Evolutionary conservation across 2,113 vertebrate genomes (phyloP).

Genomic region (Pseudorectes ferrugineus): DNA sequence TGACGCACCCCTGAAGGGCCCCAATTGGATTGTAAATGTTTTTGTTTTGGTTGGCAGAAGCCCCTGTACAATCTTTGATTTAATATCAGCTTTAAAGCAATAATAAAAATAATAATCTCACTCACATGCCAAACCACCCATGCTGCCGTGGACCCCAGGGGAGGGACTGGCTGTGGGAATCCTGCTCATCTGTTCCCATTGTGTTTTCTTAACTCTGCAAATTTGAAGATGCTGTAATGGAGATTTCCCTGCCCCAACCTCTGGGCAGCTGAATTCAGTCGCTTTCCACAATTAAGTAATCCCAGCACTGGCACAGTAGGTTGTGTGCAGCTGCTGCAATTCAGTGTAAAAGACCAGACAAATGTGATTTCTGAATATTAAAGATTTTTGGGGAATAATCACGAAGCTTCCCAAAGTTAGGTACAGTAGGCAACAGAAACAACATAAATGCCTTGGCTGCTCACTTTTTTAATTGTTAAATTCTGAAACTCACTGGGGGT

Average conservation of each 20-base stretch:
- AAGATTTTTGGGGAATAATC: not conserved
- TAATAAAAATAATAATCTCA: slow-evolving; percentile 30
- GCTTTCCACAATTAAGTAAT: not conserved
- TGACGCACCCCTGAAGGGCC: slow-evolving; percentile 15
- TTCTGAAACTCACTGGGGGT: not conserved
- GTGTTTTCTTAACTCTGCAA: not conserved
- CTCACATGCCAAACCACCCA: slow-evolving; percentile 46
- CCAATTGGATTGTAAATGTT: slow-evolving; percentile 3
- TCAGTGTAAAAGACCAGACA: not conserved
- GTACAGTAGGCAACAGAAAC: not conserved
- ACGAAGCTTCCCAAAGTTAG: not conserved
- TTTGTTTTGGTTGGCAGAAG: slow-evolving; percentile 55
- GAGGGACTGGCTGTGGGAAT: slow-evolving; percentile 24
- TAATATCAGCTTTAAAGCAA: slow-evolving; percentile 48
- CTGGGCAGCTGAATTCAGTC: not conserved
- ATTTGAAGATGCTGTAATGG: not conserved
- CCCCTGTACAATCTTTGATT: slow-evolving; percentile 16
- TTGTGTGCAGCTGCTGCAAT: not conserved
- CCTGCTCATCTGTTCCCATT: not conserved
- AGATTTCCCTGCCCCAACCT: not conserved
- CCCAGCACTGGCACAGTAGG: not conserved
- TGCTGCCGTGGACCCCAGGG: not conserved
- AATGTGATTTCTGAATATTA: not conserved
- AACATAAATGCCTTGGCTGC: not conserved
- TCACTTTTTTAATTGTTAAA: not conserved